Base-by-base conservation (phyloP, 2,888 invertebrate species). In the Papilio gigon region DNA sequence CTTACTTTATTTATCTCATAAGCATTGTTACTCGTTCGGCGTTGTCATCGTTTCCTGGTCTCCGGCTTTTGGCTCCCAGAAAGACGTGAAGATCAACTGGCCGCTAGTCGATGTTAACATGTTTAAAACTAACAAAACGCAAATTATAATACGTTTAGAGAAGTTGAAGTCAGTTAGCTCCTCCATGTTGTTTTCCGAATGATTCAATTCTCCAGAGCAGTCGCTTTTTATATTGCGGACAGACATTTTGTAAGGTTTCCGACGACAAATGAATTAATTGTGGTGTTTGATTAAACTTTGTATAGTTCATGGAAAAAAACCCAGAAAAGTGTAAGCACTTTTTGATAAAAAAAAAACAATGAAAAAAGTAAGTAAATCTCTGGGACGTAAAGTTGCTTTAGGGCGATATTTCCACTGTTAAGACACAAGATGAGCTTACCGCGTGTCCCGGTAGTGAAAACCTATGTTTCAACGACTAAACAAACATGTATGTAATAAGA, bases 41-140 rank as follows among this genome's bases (percentile, higher is more conserved):
- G 72, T 72, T 27, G 75, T 75, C 17, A 67, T 50, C 0, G 75
- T 74, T 44, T 75, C 75, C 12, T 78, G 74, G 68, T 75, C 42
- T 75, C 80, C 40, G 73, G 85, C 80, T 20, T 92, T 81, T 77
- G 93, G 93, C 2, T 93, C 93, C 94, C 94, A 94, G 4, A 89
- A 90, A 1, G 93, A 90, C 40, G 93, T 93, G 77, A 93, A 93
- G 9, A 93, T 93, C 50, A 93, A 82, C 78, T 93, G 93, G 0
- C 88, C 93, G n/a, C 86, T 83, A 0, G 84, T 69, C 76, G 73
- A 68, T 82, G 67, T 61, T 77, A 72, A 20, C 76, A 68, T 59
- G 75, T 76, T 71, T 74, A 79, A 84, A 81, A 72, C 74, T 30
- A 78, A 68, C 5, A 75, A 47, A 8, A 78, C 56, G 27, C 71